These are phyloP conservation scores for Gobius niger DNA, from an alignment of 2,113 vertebrate genomes.

Conservation along the genomic window DNA sequence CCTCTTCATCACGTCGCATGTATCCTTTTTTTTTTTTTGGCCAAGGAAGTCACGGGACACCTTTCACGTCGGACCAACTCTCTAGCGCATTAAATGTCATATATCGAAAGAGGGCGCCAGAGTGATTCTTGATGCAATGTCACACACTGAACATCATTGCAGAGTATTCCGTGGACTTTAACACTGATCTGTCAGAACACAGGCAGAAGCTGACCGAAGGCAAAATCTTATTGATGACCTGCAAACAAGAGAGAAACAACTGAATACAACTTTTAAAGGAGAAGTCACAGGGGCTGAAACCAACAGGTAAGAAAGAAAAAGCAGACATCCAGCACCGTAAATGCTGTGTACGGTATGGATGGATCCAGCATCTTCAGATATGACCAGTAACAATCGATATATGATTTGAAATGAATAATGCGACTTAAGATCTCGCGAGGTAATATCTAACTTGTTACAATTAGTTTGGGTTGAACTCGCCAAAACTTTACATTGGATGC, in stretches of 20 bases:
- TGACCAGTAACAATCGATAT: background rate
- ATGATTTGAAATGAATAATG: background rate
- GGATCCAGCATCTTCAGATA: background rate
- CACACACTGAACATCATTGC: background rate
- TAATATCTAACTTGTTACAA: conserved; percentile 1
- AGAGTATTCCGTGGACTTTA: conserved; percentile 39
- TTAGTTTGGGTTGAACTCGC: conserved; percentile 12
- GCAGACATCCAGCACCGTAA: background rate
- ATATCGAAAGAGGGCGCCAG: conserved; percentile 59
- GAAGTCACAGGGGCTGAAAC: conserved; percentile 79
- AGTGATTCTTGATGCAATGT: conserved; percentile 27
- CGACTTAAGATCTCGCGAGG: background rate
- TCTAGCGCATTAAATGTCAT: conserved; percentile 22
- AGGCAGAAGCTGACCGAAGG: conserved; percentile 91
- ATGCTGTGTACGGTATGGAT: too few relatives aligned
- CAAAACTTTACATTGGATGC: background rate
- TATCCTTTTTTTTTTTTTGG: conserved; percentile 77
- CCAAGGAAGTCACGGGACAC: conserved; percentile 22
- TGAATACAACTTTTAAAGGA: conserved; percentile 86
- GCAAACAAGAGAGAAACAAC: conserved; percentile 86
- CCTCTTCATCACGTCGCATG: conserved; percentile 84
- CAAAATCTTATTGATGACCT: conserved; percentile 93
- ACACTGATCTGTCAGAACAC: conserved; percentile 79
- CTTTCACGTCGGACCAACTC: background rate
- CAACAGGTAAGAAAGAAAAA: conserved; percentile 63